Evolutionary conservation across 2,113 vertebrate species (phyloP), one percentile per base, ranked within the genome.

Genomic region (Glareola pratincola): DNA sequence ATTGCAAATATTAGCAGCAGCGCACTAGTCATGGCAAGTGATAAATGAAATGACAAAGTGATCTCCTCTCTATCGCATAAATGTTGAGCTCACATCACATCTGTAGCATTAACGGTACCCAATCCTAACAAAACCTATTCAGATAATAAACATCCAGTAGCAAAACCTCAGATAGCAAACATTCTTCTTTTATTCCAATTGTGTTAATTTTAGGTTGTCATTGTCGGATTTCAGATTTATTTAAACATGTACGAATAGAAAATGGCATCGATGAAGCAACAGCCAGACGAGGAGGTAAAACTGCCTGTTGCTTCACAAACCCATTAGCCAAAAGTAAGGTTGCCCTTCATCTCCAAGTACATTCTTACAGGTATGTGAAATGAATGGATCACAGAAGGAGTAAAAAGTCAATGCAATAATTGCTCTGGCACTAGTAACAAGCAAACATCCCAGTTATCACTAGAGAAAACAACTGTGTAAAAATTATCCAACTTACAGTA

Each of bases 31-130:
- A 18, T 2, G 3, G 51, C 50, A 56, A 36, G 8, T 8, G 7
- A n/a, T 41, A 50, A 56, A 13, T 8, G 47, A 16, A 87, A 39
- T 4, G 47, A 69, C 75, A 56, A 34, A 23, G 34, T 10, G 14
- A n/a, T 20, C 57, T 54, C 54, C 85, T 48, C n/a, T 13, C n/a
- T 20, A 11, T 24, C 48, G 24, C 19, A 19, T 10, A 30, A 23
- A 41, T 4, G 16, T 36, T 4, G 0, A 19, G 26, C 30, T 32
- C 9, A 27, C 43, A 4, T 36, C 3, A 21, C 18, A 50, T 9
- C n/a, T 1, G 0, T 6, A 57, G 36, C 29, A 36, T 30, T 6
- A 57, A 39, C 1, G 0, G 26, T 43, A 36, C 26, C 20, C 43
- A 10, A 36, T 37, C 77, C 36, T 37, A 45, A 37, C 18, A 59